Evolutionary conservation across 2,888 invertebrate species (phyloP).

Genomic region (Mamestra brassicae): DNA sequence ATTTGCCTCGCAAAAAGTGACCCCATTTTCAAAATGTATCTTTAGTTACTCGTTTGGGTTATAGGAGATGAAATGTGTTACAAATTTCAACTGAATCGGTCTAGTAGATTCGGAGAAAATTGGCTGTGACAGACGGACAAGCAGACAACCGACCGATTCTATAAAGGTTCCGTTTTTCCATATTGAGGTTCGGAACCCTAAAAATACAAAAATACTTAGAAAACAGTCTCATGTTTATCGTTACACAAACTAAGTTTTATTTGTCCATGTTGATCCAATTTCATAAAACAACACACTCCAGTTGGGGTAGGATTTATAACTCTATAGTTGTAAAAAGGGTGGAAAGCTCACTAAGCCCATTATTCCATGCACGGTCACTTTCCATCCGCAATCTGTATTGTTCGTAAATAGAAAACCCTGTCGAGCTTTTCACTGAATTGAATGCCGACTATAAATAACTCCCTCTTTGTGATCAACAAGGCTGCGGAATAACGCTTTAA

Average conservation of each 20-base stretch:
- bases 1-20: too few relatives aligned
- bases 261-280: slow-evolving; percentile 3
- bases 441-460: slow-evolving; percentile 27
- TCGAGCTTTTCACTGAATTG: slow-evolving; percentile 31
- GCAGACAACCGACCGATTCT: too few relatives aligned
- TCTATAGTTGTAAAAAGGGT: slow-evolving; percentile 8
- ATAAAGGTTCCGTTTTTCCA: too few relatives aligned
- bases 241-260: not conserved
- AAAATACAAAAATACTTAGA: too few relatives aligned
- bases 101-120: too few relatives aligned
- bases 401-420: slow-evolving; percentile 40
- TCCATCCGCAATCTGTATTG: slow-evolving; percentile 33
- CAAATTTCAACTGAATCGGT: too few relatives aligned
- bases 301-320: not conserved
- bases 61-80: too few relatives aligned
- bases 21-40: too few relatives aligned
- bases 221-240: too few relatives aligned
- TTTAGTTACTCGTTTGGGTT: too few relatives aligned
- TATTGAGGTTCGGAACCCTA: too few relatives aligned
- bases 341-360: slow-evolving; percentile 26
- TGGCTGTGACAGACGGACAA: too few relatives aligned
- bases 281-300: slow-evolving; percentile 11
- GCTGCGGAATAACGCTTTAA: not conserved
- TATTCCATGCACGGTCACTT: slow-evolving; percentile 41
- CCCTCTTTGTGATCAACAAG: slow-evolving; percentile 19